These are phyloP conservation scores for Agrochola circellaris DNA, from an alignment of 2,888 invertebrate species.

Conservation along the genomic window DNA sequence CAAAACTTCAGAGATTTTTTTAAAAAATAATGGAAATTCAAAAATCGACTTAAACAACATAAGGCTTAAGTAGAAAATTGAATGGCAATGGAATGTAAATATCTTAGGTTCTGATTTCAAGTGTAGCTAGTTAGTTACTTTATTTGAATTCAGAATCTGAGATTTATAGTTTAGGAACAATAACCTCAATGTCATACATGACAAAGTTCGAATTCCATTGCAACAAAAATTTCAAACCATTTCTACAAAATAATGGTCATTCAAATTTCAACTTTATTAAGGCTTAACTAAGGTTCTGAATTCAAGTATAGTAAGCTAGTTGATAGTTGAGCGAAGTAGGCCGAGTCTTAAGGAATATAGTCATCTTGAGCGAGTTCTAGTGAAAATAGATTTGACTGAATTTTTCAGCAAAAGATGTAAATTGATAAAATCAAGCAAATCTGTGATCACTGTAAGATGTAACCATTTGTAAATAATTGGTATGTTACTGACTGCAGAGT, in stretches of 20 bases:
- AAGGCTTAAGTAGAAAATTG: background rate
- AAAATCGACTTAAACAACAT: background rate
- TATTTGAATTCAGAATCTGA: slow-evolving; percentile 4
- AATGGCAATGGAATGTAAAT: background rate
- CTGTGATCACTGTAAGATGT: background rate
- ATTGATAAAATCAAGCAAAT: background rate
- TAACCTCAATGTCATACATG: background rate
- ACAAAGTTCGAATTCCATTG: background rate
- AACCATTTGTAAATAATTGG: slow-evolving; percentile 13
- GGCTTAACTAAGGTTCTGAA: background rate
- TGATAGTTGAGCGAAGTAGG: slow-evolving; percentile 51
- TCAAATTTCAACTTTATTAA: background rate
- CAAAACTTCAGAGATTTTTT: too few relatives aligned
- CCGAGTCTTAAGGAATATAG: slow-evolving; percentile 42
- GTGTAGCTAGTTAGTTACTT: background rate
- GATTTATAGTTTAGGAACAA: background rate
- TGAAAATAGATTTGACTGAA: background rate
- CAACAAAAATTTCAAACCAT: background rate
- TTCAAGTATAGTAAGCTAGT: slow-evolving; percentile 5
- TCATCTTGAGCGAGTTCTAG: slow-evolving; percentile 46
- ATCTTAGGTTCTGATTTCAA: background rate
- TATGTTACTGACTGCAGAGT: slow-evolving; percentile 13
- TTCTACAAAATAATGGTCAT: background rate
- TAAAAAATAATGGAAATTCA: background rate
- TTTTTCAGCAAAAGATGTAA: background rate